Base-by-base conservation (phyloP, 2,113 vertebrate genomes). In the Thomomys bottae region DNA sequence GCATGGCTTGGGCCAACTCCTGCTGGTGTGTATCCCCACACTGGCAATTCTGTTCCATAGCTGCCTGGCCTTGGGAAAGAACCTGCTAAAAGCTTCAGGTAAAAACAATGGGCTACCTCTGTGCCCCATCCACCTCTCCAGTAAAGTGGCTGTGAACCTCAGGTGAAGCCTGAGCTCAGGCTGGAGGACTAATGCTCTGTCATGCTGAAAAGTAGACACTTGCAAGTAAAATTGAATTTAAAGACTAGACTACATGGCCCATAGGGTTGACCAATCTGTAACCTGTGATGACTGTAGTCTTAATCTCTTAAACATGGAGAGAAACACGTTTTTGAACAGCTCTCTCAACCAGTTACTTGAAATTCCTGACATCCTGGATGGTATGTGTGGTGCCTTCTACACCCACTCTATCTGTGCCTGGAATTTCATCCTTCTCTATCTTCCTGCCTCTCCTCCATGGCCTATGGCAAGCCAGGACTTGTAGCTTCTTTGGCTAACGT, bases 381-480 rank as follows among this genome's bases (percentile, higher is more conserved):
- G 10, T 28, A 6, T 2, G 8, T 28, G 7, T 2, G 0, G 8
- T 38, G 49, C 21, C 66, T 77, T 36, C 45, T 3, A 38, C 34
- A 38, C 57, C 34, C 0, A 0, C 28, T 26, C 70, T 3, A 20
- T 26, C 71, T 73, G 61, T 64, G 34, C 14, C 34, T 2, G 24
- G 26, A n/a, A 40, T 0, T 3, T 7, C 38, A 20, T 32, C 24
- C 12, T 54, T 26, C 1, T 14, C 12, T 4, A 26, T 30, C 64
- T 2, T 30, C 21, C 28, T 0, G 3, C 34, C 26, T n/a, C 63
- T 24, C 14, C 63, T 1, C 42, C 8, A 5, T 17, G 8, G 24
- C 21, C 40, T 17, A 6, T 2, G 34, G 5, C 54, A 49, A 57
- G 57, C 57, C 14, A 3, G 8, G 30, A 32, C 0, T 24, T 12